These are phyloP conservation scores for Malurus melanocephalus DNA, from an alignment of 2,113 vertebrate species.

Conservation along the genomic window DNA sequence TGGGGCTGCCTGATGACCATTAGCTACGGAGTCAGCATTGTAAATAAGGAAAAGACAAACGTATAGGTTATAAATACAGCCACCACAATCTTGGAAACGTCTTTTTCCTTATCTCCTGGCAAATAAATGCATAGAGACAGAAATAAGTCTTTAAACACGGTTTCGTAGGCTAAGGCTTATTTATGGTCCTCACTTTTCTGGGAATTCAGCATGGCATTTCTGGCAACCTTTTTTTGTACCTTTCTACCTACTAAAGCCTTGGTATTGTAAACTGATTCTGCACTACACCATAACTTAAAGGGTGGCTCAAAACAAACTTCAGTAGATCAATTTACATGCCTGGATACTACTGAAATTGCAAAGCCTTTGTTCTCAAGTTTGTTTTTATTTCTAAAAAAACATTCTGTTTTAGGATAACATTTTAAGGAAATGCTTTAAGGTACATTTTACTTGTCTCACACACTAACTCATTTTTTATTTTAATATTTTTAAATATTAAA, in stretches of 20 bases:
- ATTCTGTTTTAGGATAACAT: not conserved
- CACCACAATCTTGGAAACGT: not conserved
- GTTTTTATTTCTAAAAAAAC: not conserved
- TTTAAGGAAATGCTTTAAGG: not conserved
- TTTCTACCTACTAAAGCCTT: not conserved
- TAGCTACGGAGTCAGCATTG: not conserved
- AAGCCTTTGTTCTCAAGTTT: not conserved
- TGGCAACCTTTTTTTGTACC: not conserved
- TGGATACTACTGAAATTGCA: not conserved
- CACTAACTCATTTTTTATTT: not conserved
- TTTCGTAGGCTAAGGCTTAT: not conserved
- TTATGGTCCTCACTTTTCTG: not conserved
- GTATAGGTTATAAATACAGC: not conserved
- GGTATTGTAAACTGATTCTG: not conserved
- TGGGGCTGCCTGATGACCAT: not conserved
- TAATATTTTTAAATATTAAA: too few relatives aligned
- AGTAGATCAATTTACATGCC: not conserved
- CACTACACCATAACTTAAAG: not conserved
- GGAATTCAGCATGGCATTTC: not conserved
- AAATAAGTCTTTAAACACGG: not conserved
- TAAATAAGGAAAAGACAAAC: not conserved
- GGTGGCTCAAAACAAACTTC: not conserved
- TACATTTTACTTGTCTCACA: not conserved
- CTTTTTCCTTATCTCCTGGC: not conserved
- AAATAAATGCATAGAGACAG: not conserved